A percentile compares a stretch with the other conserved stretches of the same genome.
Conservation (phyloP, 2,888 invertebrate genomes). For the Drosophila nigricruria region DNA sequence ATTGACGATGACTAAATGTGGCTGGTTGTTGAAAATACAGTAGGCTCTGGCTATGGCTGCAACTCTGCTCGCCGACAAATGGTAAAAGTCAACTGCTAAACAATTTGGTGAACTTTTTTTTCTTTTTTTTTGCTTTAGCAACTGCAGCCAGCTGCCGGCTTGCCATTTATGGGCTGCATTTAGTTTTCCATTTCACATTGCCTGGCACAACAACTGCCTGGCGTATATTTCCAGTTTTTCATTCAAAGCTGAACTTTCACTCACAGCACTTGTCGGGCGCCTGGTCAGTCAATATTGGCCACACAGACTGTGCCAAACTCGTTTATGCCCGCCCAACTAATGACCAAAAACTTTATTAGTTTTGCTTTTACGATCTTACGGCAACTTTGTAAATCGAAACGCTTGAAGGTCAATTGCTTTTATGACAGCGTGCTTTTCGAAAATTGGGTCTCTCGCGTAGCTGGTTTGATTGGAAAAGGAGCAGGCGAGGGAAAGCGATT, state of each 20-base stretch:
- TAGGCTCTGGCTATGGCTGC: constrained; percentile 39
- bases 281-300: constrained; percentile 54
- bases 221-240: constrained; percentile 54
- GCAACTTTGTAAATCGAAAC: constrained; percentile 35
- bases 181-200: constrained; percentile 77
- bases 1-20: constrained; percentile 60
- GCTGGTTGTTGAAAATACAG: constrained; percentile 33
- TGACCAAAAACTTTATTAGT: constrained; percentile 71
- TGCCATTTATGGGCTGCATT: constrained; percentile 70
- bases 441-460: constrained; percentile 60
- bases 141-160: constrained; percentile 49
- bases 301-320: constrained; percentile 52
- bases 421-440: constrained; percentile 39
- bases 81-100: constrained; percentile 75
- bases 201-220: constrained; percentile 27
- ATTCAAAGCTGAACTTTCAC: constrained; percentile 68
- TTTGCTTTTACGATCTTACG: constrained; percentile 45
- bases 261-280: constrained; percentile 63
- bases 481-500: constrained; percentile 20
- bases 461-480: constrained; percentile 22
- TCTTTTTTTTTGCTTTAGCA: not conserved
- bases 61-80: constrained; percentile 47
- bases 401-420: constrained; percentile 75
- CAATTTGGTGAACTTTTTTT: constrained; percentile 60
- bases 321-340: constrained; percentile 66